phyloP scores from a whole-genome alignment of 2,888 invertebrate genomes.

The Zootermopsis nevadensis region DNA sequence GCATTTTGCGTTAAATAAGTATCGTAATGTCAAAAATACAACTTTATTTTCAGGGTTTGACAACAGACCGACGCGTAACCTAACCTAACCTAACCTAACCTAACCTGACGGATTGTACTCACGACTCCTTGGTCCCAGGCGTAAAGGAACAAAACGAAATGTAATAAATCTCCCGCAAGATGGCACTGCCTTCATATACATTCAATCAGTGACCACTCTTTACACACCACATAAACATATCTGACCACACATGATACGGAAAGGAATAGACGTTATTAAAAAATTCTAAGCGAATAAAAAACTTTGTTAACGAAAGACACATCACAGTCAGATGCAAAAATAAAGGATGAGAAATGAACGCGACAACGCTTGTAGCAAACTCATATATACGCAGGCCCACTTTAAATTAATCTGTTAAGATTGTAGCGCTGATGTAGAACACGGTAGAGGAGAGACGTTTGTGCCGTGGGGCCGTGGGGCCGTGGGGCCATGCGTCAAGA shows the following conservation, averaged over 20 bases:
- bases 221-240: not conserved
- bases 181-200: too few species aligned
- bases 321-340: not conserved
- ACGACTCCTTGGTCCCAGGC: too few species aligned
- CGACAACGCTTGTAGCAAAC: not conserved
- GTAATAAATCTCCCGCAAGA: too few species aligned
- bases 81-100: too few species aligned
- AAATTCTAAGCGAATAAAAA: not conserved
- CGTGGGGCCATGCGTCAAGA: too few species aligned
- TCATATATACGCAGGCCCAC: not conserved
- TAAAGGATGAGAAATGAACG: not conserved
- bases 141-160: too few species aligned
- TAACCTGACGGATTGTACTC: too few species aligned
- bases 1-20: too few species aligned
- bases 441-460: not conserved
- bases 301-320: not conserved
- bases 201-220: not conserved
- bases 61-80: too few species aligned
- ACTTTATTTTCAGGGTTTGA: too few species aligned
- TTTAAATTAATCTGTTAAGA: not conserved
- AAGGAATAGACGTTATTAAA: not conserved
- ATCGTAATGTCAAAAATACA: too few species aligned
- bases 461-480: too few species aligned
- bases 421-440: not conserved
- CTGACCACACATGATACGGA: not conserved